These are phyloP conservation scores for Myopa testacea DNA, from an alignment of 2,888 invertebrate genomes.

Conservation along the genomic window DNA sequence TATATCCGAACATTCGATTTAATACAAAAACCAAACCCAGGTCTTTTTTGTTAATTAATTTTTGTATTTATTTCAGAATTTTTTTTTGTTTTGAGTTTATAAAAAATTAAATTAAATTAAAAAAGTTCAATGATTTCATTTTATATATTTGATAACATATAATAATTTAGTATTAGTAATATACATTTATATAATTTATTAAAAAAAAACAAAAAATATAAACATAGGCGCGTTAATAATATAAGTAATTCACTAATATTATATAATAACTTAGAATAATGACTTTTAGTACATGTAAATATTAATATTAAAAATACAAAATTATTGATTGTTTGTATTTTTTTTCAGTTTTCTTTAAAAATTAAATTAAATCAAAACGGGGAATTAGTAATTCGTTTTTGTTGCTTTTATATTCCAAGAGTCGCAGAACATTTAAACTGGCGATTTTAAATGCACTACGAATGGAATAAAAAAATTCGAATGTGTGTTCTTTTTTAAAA, in stretches of 20 bases:
- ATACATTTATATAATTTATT: slow-evolving; percentile 61
- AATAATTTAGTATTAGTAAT: slow-evolving; percentile 67
- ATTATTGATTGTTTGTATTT: slow-evolving; percentile 51
- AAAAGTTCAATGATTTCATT: slow-evolving; percentile 36
- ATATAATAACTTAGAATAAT: slow-evolving; percentile 64
- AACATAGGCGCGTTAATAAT: slow-evolving; percentile 54
- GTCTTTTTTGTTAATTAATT: slow-evolving; percentile 30
- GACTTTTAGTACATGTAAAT: slow-evolving; percentile 64
- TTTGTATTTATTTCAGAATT: slow-evolving; percentile 28
- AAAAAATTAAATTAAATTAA: slow-evolving; percentile 40
- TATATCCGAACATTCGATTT: too few relatives aligned
- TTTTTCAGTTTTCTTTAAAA: slow-evolving; percentile 41
- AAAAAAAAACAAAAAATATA: slow-evolving; percentile 56
- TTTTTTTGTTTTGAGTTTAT: slow-evolving; percentile 36
- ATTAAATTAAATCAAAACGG: slow-evolving; percentile 47
- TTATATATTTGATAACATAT: slow-evolving; percentile 56
- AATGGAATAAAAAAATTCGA: slow-evolving; percentile 55
- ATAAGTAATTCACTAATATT: slow-evolving; percentile 46
- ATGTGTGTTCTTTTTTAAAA: slow-evolving; percentile 51
- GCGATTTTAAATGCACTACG: slow-evolving; percentile 61
- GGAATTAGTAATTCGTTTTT: slow-evolving; percentile 48
- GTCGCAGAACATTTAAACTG: slow-evolving; percentile 58
- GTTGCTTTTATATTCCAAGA: slow-evolving; percentile 49
- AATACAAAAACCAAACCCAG: too few relatives aligned
- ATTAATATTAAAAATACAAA: slow-evolving; percentile 58